Conservation (phyloP, 64 coral and sea anemone species). For the Platygyra sinensis region DNA sequence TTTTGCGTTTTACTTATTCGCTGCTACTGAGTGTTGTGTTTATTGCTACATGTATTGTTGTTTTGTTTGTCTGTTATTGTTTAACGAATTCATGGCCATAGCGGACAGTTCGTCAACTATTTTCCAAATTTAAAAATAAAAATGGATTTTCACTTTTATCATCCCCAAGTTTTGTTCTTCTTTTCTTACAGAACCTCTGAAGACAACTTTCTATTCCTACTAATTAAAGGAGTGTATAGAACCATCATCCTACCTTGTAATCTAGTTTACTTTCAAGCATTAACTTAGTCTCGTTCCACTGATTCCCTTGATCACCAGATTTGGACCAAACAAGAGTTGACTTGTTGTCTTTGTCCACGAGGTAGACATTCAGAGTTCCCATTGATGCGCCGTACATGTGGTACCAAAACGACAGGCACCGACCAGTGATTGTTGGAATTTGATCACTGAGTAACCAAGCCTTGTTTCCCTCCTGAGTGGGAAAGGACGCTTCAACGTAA, state of each 20-base stretch:
- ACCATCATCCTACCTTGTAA: constrained; percentile 35
- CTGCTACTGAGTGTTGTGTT: too few species aligned
- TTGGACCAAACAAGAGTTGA: constrained; percentile 42
- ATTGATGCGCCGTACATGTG: constrained; percentile 74
- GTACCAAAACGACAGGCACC: constrained; percentile 80
- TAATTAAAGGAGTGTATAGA: not conserved
- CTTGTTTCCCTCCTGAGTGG: constrained; percentile 60
- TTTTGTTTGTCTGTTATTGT: too few species aligned
- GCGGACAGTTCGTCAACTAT: too few species aligned
- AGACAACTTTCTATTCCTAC: not conserved
- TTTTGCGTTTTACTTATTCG: too few species aligned
- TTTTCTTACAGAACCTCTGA: too few species aligned
- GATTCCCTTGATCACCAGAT: constrained; percentile 55
- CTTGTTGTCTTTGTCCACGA: not conserved
- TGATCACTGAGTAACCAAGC: constrained; percentile 60
- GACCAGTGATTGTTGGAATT: constrained; percentile 41
- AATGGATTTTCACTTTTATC: too few species aligned
- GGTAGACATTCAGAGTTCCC: constrained; percentile 51
- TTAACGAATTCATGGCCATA: too few species aligned
- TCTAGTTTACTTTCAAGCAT: constrained; percentile 23
- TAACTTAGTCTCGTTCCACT: constrained; percentile 47
- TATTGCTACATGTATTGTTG: too few species aligned
- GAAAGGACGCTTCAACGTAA: constrained; percentile 70
- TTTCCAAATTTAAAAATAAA: too few species aligned
- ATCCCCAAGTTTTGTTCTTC: too few species aligned